Evolutionary conservation across 2,113 vertebrate genomes (phyloP).

Genomic region (Leucopsar rothschildi): DNA sequence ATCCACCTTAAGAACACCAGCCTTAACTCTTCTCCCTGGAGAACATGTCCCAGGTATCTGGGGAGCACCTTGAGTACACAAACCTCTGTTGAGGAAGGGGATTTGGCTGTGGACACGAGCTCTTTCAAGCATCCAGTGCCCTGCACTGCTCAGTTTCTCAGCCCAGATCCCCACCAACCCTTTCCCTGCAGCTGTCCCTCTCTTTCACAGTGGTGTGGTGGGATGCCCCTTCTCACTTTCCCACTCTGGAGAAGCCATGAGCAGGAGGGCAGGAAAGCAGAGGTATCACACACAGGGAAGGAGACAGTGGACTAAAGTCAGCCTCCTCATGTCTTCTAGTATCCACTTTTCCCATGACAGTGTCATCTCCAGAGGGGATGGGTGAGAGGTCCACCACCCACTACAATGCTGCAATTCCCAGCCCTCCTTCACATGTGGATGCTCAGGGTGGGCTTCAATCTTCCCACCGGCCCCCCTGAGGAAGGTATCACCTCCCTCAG

Average conservation of each 20-base stretch:
- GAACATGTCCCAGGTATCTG: not conserved
- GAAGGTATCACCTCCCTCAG: not conserved
- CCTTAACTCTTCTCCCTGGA: not conserved
- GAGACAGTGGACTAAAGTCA: not conserved
- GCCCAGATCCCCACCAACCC: not conserved
- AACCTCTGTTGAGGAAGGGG: not conserved
- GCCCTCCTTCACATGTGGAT: not conserved
- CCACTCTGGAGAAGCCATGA: accelerated
- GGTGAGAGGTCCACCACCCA: not conserved
- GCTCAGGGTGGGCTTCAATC: not conserved
- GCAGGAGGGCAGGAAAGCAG: not conserved
- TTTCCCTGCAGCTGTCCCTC: not conserved
- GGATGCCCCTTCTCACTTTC: not conserved
- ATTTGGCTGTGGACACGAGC: accelerated
- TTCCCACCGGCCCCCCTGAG: not conserved
- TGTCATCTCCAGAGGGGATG: not conserved
- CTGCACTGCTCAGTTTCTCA: not conserved
- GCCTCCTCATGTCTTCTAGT: not conserved
- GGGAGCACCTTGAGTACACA: not conserved
- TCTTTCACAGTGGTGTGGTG: accelerated
- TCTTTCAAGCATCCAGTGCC: not conserved
- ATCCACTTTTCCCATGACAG: not conserved
- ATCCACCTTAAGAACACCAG: not conserved
- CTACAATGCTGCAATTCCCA: not conserved
- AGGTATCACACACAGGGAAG: not conserved